Percentiles rank a stretch among this genome's conserved stretches.
These are phyloP conservation scores for Parnassius smintheus DNA, from an alignment of 2,888 invertebrate genomes.

Conservation along the genomic window DNA sequence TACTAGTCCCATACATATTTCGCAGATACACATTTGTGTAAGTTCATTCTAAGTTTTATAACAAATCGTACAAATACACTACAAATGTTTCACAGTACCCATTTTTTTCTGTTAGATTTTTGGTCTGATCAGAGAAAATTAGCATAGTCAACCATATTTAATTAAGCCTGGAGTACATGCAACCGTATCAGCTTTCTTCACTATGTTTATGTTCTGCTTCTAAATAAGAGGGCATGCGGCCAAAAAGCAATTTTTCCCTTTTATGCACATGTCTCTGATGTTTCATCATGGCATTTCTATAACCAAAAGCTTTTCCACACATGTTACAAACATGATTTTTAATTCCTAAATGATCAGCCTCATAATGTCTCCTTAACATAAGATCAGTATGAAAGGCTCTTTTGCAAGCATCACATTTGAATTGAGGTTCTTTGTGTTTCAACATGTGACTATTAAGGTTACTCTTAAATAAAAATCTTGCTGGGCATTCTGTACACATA, in stretches of 20 bases:
- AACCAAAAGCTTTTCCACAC: slow-evolving; percentile 55
- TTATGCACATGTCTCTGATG: slow-evolving; percentile 55
- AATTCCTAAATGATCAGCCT: slow-evolving; percentile 53
- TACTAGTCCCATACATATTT: too few relatives aligned
- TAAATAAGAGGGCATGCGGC: slow-evolving; percentile 38
- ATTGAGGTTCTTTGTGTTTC: slow-evolving; percentile 49
- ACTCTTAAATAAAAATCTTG: slow-evolving; percentile 48
- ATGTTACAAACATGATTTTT: slow-evolving; percentile 51
- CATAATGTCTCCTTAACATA: slow-evolving; percentile 44
- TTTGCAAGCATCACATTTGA: slow-evolving; percentile 50
- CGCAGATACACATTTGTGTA: too few relatives aligned
- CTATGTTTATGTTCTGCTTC: slow-evolving; percentile 32
- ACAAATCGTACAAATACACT: too few relatives aligned
- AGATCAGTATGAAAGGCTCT: slow-evolving; percentile 49
- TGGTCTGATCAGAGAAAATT: too few relatives aligned
- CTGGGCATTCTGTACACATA: slow-evolving; percentile 51
- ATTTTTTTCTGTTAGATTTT: too few relatives aligned
- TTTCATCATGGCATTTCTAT: slow-evolving; percentile 53
- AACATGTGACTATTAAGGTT: slow-evolving; percentile 49
- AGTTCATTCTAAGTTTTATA: too few relatives aligned
- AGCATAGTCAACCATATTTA: too few relatives aligned
- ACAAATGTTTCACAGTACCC: too few relatives aligned
- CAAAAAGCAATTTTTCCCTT: slow-evolving; percentile 45
- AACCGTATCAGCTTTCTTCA: slow-evolving; percentile 17
- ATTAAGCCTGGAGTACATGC: neutral